Base-by-base conservation (phyloP, 2,797 vertebrate species). In the Sphenodon punctatus region DNA sequence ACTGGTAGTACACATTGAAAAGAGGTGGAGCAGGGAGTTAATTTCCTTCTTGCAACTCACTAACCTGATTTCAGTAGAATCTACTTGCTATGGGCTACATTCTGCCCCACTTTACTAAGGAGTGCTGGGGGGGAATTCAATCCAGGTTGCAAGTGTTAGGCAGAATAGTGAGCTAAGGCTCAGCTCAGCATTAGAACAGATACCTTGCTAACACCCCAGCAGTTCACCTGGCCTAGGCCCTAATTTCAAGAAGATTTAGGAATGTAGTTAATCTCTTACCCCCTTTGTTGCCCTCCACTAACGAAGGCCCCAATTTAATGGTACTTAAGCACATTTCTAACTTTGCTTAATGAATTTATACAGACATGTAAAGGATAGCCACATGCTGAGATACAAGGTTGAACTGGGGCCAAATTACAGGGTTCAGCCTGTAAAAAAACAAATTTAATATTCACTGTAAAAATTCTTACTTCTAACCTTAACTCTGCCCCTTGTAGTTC, bases 1-100 rank as follows among this genome's bases (percentile, higher is more conserved):
- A 75, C 71, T 17, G 51, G 55, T 88, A 75, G 71, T 17, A 59
- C 7, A 63, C 38, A 61, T 55, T 51, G 74, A 84, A 86, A 68
- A 14, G 6, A n/a, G n/a, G n/a, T n/a, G n/a, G n/a, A n/a, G n/a
- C n/a, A n/a, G 58, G 83, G 22, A 51, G 58, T 45, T 66, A 76
- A 38, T 51, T 59, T 27, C 25, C n/a, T n/a, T 64, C 39, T 4
- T 49, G 43, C 30, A 76, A 55, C 38, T 65, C 72, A 58, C 34
- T 27, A 66, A 61, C 63, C 14, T 19, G 16, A 30, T 5, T 49
- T 14, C n/a, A 56, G 45, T n/a, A 89, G 41, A 82, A 80, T 67
- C 7, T 60, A 39, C 80, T 53, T 16, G 23, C 3, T 14, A 32
- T 78, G 46, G 12, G 41, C n/a, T 8, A 69, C 71, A 55, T 51